Evolutionary conservation across 2,113 vertebrate genomes (phyloP), one percentile per base, ranked within the genome.

Genomic region (Himantopus leucocephalus): DNA sequence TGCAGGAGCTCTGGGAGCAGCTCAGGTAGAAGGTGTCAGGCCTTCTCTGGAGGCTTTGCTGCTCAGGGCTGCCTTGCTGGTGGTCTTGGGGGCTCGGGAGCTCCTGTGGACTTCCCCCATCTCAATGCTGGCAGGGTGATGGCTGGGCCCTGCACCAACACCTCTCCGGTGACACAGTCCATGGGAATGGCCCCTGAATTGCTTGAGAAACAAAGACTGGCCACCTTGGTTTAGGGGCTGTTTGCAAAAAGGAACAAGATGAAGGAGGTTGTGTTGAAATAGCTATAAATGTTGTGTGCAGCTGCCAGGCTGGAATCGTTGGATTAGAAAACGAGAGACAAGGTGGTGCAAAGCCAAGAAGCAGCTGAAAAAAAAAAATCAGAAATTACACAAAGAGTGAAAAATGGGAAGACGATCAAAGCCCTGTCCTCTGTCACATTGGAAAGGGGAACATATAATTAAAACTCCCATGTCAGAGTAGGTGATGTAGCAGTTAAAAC

Each of bases 161-260:
- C 19, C 48, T 79, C 45, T 70, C 0, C 0, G 26, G 52, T n/a
- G 47, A 35, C 0, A 0, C 27, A 39, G 32, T 29, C 55, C 1
- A 1, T 77, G 37, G 37, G 39, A 89, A 55, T 8, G 26, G 24
- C 14, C 37, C 41, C 60, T 35, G 35, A 78, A 59, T 24, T 64
- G 30, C 30, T 64, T 0, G 0, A 30, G 23, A 85, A 53, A 23
- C 48, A n/a, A 64, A 21, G 60, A 19, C 26, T 35, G 35, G 14
- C 41, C 19, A 15, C 47, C 2, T 1, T 56, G 29, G 9, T 75
- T 74, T 71, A 91, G 68, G 43, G 14, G 2, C 59, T 63, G n/a
- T 43, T 67, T 55, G 67, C 15, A 43, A 50, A 88, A 76, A 71
- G 37, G 32, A 80, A 7, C 20, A 34, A 47, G 58, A 68, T 1